Percentiles rank a stretch among this genome's conserved stretches.
Evolutionary conservation across 2,888 invertebrate genomes (phyloP).

Genomic region (Chouioia cunea): DNA sequence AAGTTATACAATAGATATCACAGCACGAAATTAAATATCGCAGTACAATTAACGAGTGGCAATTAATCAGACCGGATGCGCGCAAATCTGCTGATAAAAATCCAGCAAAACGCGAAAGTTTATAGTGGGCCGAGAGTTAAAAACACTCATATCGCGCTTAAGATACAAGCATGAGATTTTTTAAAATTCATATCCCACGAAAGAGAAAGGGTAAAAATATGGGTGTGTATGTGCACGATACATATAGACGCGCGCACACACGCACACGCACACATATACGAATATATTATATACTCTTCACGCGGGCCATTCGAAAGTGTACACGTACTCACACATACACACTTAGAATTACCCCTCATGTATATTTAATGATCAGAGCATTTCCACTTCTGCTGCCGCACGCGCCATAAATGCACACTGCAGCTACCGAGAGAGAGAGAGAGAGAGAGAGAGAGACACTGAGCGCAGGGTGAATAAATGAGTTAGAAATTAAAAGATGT

Average conservation of each 20-base stretch:
- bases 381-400: constrained; percentile 45
- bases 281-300: no score
- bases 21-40: no score
- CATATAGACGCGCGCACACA: neutral
- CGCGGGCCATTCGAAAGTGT: no score
- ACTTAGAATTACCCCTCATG: constrained; percentile 52
- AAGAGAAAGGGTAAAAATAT: no score
- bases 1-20: no score
- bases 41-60: constrained; percentile 15
- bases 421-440: constrained; percentile 1
- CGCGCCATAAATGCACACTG: constrained; percentile 39
- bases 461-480: constrained; percentile 26
- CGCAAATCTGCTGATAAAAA: constrained; percentile 20
- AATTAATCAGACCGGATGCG: constrained; percentile 37
- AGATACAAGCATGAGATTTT: constrained; percentile 41
- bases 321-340: neutral
- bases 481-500: constrained; percentile 17
- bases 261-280: neutral
- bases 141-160: constrained; percentile 24
- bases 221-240: no score
- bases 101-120: constrained; percentile 1
- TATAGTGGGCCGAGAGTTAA: neutral
- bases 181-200: constrained; percentile 28
- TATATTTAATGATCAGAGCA: constrained; percentile 55
- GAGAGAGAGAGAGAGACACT: neutral